Base-by-base conservation (phyloP, 2,113 vertebrate genomes). In the Xenotilapia caudafasciata region DNA sequence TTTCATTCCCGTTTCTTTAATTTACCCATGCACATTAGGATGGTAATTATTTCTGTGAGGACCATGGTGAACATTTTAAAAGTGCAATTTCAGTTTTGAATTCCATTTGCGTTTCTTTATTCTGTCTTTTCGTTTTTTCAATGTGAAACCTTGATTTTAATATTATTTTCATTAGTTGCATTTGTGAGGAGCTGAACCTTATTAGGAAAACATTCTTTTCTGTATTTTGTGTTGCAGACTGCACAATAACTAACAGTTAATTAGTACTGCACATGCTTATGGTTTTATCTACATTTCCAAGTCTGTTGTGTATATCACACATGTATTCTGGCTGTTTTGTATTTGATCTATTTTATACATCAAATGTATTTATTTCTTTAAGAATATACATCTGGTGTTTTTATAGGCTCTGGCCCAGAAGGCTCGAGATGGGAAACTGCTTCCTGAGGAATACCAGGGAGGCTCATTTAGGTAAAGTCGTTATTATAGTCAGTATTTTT, bases 371-470 rank as follows among this genome's bases (percentile, higher is more conserved):
- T 73, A 26, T 2, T 73, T 73, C 19, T 45, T 73, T 73, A 75
- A 70, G 38, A 47, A 49, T 75, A 75, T 73, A 8, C 2, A 26
- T 82, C 15, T 53, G 13, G 45, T 68, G 47, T 86, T 68, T 83
- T 26, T 38, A 28, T 83, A 99, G 99, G 94, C 92, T 38, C 84
- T 99, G 65, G 97, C 98, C 54, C 97, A 98, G 93, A 99, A 98
- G 92, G 99, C 98, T 85, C 96, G 98, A 94, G 98, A 97, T 94
- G 98, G 98, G 83, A 99, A 99, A 86, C 95, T 99, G 75, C 94
- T 98, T 83, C 99, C 98, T 4, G 98, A 99, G 90, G 99, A 99
- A 87, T 99, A 99, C 91, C 98, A 99, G 92, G 98, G 99, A 83
- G 98, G 99, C 82, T 98, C 99, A 65, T 99, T 99, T 93, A 98